These are phyloP conservation scores for Venturia canescens DNA, from an alignment of 1,140 invertebrate genomes.

Conservation along the genomic window DNA sequence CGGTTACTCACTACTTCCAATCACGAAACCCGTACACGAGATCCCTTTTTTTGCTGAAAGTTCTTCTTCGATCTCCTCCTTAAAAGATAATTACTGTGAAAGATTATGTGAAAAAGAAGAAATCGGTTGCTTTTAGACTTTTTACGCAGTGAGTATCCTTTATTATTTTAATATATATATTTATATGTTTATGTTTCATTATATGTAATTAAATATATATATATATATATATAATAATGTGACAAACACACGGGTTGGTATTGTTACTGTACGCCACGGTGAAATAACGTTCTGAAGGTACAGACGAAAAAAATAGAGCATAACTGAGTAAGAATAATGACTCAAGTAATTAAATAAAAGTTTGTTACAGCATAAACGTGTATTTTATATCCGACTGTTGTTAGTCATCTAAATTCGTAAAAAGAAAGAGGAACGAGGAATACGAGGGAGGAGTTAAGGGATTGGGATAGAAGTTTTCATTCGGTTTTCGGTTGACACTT, in stretches of 20 bases:
- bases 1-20: no score
- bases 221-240: conserved; percentile 63
- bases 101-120: no score
- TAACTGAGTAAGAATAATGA: conserved; percentile 59
- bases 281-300: conserved; percentile 67
- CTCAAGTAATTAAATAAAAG: conserved; percentile 47
- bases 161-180: conserved; percentile 66
- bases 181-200: conserved; percentile 64
- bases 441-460: conserved; percentile 1
- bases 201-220: conserved; percentile 63
- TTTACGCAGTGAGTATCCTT: conserved; percentile 63
- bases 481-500: no score
- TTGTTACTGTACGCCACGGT: conserved; percentile 55
- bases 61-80: no score
- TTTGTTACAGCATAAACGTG: conserved; percentile 2
- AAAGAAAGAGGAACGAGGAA: conserved; percentile 47
- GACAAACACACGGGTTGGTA: conserved; percentile 40
- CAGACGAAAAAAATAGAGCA: conserved; percentile 62
- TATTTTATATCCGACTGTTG: conserved; percentile 56
- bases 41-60: no score
- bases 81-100: no score
- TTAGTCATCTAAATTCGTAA: conserved; percentile 59
- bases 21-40: no score
- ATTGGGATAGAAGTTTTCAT: no score
- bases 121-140: background rate